Evolutionary conservation across 2,797 vertebrate genomes (phyloP).

Genomic region (Dipus sagitta): DNA sequence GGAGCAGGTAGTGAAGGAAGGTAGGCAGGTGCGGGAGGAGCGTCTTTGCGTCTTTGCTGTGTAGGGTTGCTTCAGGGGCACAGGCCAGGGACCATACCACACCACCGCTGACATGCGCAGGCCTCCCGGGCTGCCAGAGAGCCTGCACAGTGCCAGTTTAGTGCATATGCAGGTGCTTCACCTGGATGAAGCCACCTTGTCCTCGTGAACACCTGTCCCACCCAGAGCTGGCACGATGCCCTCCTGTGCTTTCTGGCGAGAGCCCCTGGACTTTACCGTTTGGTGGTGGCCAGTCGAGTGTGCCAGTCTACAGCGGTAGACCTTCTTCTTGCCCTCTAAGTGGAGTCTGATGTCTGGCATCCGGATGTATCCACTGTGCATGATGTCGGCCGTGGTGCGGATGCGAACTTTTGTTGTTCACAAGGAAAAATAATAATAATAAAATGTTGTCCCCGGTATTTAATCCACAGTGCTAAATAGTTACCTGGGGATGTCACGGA

Average conservation of each 20-base stretch:
- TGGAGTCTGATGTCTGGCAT: background rate
- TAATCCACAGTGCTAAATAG: too few relatives aligned
- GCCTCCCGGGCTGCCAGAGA: accelerated
- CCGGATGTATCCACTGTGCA: too few relatives aligned
- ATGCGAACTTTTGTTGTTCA: too few relatives aligned
- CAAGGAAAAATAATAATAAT: too few relatives aligned
- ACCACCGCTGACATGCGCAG: accelerated
- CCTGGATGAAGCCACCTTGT: background rate
- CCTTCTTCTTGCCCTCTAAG: background rate
- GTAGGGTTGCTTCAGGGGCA: accelerated
- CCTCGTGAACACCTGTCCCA: background rate
- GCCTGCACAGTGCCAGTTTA: accelerated
- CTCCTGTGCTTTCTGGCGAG: accelerated
- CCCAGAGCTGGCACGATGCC: accelerated
- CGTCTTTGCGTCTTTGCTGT: accelerated
- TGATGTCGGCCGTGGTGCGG: too few relatives aligned
- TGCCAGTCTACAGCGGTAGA: too few relatives aligned
- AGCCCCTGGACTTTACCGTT: accelerated
- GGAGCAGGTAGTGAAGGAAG: too few relatives aligned
- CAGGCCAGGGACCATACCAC: accelerated
- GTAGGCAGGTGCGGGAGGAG: background rate
- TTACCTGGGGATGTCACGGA: too few relatives aligned
- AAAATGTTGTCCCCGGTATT: too few relatives aligned
- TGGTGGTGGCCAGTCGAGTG: background rate
- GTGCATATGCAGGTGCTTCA: accelerated